Conservation (phyloP, 2,888 invertebrate genomes). For the Pyrgus malvae region DNA sequence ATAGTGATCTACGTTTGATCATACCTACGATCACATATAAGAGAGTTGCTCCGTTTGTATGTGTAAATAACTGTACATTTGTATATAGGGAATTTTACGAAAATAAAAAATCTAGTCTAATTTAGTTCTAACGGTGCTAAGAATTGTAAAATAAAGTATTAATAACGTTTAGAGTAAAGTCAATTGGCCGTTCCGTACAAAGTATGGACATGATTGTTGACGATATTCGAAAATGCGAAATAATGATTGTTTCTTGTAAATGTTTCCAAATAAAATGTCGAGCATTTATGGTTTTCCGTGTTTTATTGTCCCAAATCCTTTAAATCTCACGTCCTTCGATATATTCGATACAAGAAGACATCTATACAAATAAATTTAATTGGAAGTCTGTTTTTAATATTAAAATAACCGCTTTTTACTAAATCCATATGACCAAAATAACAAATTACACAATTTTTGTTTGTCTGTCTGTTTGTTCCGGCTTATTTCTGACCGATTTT, state of each 20-base stretch:
- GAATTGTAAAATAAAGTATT: slow-evolving; percentile 59
- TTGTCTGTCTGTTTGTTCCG: too few species aligned
- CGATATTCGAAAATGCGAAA: slow-evolving; percentile 30
- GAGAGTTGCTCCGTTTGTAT: too few species aligned
- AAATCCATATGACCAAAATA: too few species aligned
- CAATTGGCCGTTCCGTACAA: slow-evolving; percentile 65
- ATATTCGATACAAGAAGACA: too few species aligned
- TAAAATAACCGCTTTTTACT: too few species aligned
- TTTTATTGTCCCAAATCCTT: slow-evolving; percentile 51
- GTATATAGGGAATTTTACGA: slow-evolving; percentile 43
- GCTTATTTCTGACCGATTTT: too few species aligned
- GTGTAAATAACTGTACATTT: slow-evolving; percentile 60
- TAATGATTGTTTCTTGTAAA: slow-evolving; percentile 75
- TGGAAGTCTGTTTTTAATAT: too few species aligned
- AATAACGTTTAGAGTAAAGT: slow-evolving; percentile 53
- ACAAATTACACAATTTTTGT: too few species aligned
- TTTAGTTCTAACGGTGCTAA: slow-evolving; percentile 80
- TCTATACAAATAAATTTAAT: too few species aligned
- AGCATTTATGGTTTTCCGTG: slow-evolving; percentile 63
- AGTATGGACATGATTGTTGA: slow-evolving; percentile 68
- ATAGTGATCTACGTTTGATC: too few species aligned
- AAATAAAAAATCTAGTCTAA: slow-evolving; percentile 75
- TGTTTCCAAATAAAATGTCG: slow-evolving; percentile 79
- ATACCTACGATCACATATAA: too few species aligned
- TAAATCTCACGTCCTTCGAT: too few species aligned